These are phyloP conservation scores for Megamerina dolium DNA, from an alignment of 2,888 invertebrate genomes.

Conservation along the genomic window DNA sequence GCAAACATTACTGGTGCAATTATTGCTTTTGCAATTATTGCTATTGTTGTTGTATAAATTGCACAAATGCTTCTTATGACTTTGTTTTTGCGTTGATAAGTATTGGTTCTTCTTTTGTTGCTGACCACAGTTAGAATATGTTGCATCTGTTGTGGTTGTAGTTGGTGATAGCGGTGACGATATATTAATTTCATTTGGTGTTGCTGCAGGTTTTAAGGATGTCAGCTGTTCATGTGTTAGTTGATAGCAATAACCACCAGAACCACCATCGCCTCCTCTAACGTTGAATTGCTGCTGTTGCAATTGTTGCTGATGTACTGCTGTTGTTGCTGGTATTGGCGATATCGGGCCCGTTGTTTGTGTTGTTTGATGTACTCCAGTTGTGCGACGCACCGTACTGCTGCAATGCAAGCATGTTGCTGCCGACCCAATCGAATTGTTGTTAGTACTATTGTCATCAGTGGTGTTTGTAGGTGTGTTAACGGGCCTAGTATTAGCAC, in stretches of 20 bases:
- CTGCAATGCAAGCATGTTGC: conserved; percentile 48
- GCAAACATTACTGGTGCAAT: conserved; percentile 12
- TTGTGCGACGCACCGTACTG: conserved; percentile 43
- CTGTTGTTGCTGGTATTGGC: conserved; percentile 33
- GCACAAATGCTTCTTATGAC: neutral
- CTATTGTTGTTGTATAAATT: neutral
- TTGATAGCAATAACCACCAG: neutral
- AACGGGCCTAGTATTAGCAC: too few relatives aligned
- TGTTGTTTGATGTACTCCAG: conserved; percentile 50
- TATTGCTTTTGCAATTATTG: too few relatives aligned
- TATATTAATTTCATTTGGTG: conserved; percentile 20
- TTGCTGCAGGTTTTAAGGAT: neutral
- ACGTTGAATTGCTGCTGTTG: conserved; percentile 5
- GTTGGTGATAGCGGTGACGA: conserved; percentile 26
- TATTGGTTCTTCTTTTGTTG: conserved; percentile 18
- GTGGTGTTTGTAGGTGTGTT: too few relatives aligned
- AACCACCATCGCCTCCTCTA: neutral
- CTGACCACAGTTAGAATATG: too few relatives aligned
- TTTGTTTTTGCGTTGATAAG: neutral
- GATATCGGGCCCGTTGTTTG: conserved; percentile 50
- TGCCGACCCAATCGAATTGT: conserved; percentile 17
- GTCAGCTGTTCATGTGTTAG: neutral
- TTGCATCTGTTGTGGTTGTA: too few relatives aligned
- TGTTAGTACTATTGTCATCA: neutral
- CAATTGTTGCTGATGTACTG: conserved; percentile 6